Base-by-base conservation (phyloP, 2,888 invertebrate genomes). In the Yponomeuta sedellus region DNA sequence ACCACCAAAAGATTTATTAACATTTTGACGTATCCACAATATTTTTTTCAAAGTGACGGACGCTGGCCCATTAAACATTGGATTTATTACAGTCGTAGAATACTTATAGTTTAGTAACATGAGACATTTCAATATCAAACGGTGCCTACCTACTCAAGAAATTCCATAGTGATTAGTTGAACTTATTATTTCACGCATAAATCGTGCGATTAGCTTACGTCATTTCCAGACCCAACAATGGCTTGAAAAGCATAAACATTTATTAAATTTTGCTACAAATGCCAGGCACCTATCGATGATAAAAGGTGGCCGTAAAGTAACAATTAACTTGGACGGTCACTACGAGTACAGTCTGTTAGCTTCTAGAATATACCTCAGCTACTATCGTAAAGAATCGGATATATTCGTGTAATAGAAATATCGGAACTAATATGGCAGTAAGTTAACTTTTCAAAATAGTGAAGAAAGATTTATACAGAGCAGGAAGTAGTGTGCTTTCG, bases 1-100 rank as follows among this genome's bases (percentile, higher is more conserved):
- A 34, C 62, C 62, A 19, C 19, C 62, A 62, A 62, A 62, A 34
- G 62, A 62, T 62, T 62, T 62, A 62, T 39, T 34, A 34, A 20
- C 12, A 10, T 62, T 62, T 62, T 39, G 62, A 62, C 39, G 62
- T 62, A 40, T 62, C 39, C 34, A 59, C 62, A 19, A 62, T 39
- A 39, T 10, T 62, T 59, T 25, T 22, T 22, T 12, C 11, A 59
- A 20, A 0, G 34, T 34, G 34, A 34, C 22, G 20, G 59, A 59
- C 59, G 59, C 22, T 59, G 1, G 11, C 59, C 19, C 11, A 59
- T 59, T 25, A 59, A 22, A 12, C 44, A 34, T n/a, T 59, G 25
- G 20, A 59, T 59, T 19, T 59, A 59, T 59, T 59, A 6, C 59
- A 59, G 25, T 25, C 20, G 25, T 59, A 20, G 10, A 22, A 59